Evolutionary conservation across 2,113 vertebrate genomes (phyloP).

Genomic region (Cyanoramphus novaezelandiae): DNA sequence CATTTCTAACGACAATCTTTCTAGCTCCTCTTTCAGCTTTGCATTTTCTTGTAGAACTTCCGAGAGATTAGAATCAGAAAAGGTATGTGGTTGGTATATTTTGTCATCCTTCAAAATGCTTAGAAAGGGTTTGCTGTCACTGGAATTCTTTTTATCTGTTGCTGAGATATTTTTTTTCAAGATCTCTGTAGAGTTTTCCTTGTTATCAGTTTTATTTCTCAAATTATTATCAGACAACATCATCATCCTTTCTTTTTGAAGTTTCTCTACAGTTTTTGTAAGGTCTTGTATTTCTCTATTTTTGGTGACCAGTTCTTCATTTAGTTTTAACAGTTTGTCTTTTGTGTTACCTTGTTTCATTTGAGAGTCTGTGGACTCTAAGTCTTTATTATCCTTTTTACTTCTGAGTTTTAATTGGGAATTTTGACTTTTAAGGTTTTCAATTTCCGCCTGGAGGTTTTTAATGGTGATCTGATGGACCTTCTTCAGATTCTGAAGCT

Average conservation of each 20-base stretch:
- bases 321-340: conserved; percentile 79
- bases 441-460: conserved; percentile 78
- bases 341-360: conserved; percentile 75
- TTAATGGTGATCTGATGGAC: conserved; percentile 68
- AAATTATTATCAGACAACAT: conserved; percentile 75
- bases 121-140: conserved; percentile 40
- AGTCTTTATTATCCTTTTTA: conserved; percentile 57
- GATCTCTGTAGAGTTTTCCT: conserved; percentile 6
- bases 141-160: conserved; percentile 1
- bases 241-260: conserved; percentile 85
- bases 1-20: conserved; percentile 74
- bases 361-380: conserved; percentile 60
- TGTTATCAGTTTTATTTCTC: conserved; percentile 13
- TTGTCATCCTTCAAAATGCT: conserved; percentile 68
- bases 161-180: conserved; percentile 38
- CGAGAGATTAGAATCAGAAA: conserved; percentile 78
- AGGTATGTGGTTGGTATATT: conserved; percentile 78
- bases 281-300: conserved; percentile 85
- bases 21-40: conserved; percentile 75
- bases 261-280: conserved; percentile 84
- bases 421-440: conserved; percentile 77
- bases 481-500: conserved; percentile 74
- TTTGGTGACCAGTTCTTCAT: conserved; percentile 83
- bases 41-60: conserved; percentile 87
- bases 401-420: conserved; percentile 59